Evolutionary conservation across 2,113 vertebrate species (phyloP).

Genomic region (Cinclus mexicanus): DNA sequence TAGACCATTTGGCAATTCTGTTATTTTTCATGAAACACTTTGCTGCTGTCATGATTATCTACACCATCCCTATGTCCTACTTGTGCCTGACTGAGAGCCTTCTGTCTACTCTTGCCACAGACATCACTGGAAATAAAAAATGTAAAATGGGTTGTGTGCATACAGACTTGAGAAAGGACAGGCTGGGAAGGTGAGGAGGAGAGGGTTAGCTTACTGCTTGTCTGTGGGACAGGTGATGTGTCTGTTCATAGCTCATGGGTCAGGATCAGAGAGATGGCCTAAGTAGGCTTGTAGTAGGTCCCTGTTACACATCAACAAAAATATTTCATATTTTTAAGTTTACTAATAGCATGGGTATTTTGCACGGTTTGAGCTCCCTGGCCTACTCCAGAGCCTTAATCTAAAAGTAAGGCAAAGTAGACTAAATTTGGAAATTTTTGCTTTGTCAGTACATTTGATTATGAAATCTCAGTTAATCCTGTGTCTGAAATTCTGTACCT

Average conservation of each 20-base stretch:
- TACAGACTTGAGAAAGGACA: background rate
- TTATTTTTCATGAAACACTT: background rate
- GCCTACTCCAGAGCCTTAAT: background rate
- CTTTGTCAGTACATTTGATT: background rate
- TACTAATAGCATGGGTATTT: accelerated
- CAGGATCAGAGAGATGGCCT: background rate
- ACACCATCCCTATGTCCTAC: background rate
- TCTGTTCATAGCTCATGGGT: background rate
- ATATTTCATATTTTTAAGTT: background rate
- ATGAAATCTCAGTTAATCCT: background rate
- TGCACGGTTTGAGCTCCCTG: background rate
- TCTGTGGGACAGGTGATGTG: background rate
- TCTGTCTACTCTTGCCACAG: background rate
- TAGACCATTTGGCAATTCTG: background rate
- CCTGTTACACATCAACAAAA: background rate
- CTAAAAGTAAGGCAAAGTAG: background rate
- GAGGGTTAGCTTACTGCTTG: accelerated
- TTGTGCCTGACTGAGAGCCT: background rate
- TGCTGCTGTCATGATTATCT: background rate
- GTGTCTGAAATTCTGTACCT: background rate
- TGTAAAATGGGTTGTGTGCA: background rate
- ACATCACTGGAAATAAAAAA: background rate
- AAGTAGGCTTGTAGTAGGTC: background rate
- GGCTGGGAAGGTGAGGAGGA: background rate
- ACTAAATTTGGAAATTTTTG: background rate